Conservation (phyloP, 2,888 invertebrate species). For the Tetragonisca angustula region DNA sequence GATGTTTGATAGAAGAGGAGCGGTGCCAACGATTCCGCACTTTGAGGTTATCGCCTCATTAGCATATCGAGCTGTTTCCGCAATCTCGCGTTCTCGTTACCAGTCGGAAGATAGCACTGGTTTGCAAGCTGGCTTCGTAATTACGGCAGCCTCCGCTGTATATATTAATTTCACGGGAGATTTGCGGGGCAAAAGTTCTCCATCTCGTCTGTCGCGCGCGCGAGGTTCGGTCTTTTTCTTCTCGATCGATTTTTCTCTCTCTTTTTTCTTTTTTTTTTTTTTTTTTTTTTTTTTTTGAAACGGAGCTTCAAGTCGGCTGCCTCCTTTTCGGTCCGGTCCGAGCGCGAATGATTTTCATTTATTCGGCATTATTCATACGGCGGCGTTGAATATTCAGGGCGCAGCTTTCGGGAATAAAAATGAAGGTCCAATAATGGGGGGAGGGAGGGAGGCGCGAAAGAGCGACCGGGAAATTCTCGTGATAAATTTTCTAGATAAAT, state of each 20-base stretch:
- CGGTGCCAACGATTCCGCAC: conserved; percentile 34
- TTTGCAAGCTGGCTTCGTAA: conserved; percentile 6
- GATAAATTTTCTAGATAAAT: conserved; percentile 27
- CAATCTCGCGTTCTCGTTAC: conserved; percentile 51
- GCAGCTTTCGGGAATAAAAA: conserved; percentile 27
- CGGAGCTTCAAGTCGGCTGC: not conserved
- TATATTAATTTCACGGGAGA: conserved; percentile 24
- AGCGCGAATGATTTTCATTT: conserved; percentile 40
- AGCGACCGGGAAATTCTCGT: not conserved
- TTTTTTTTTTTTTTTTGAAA: not conserved
- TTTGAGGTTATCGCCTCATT: conserved; percentile 66
- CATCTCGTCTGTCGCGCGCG: not conserved
- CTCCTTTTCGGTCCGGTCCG: not conserved
- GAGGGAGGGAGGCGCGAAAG: not conserved
- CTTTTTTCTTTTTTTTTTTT: too few species aligned
- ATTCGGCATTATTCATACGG: conserved; percentile 37
- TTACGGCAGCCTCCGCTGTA: conserved; percentile 8
- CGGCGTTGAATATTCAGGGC: conserved; percentile 32
- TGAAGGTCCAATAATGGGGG: conserved; percentile 20
- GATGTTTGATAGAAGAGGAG: conserved; percentile 38
- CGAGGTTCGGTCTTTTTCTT: too few species aligned
- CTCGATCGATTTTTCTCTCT: not conserved
- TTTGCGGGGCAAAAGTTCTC: too few species aligned
- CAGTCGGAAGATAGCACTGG: conserved; percentile 24
- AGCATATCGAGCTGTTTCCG: conserved; percentile 60